Conservation (phyloP, 1,140 invertebrate species). For the Anastatus disparis region DNA sequence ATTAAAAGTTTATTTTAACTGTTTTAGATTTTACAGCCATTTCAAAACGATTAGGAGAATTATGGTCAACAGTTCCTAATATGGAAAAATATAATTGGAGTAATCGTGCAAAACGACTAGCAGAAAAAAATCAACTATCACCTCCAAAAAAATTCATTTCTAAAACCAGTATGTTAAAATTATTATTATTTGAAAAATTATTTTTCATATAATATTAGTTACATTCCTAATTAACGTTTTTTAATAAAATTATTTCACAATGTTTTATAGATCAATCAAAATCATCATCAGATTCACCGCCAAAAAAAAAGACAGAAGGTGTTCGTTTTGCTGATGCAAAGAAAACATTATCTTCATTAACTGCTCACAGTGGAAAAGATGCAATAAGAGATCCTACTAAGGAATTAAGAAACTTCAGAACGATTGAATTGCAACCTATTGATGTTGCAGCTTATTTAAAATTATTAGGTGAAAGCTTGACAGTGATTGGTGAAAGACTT, state of each 20-base stretch:
- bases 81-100: conserved; percentile 77
- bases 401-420: conserved; percentile 70
- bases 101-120: conserved; percentile 77
- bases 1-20: not conserved
- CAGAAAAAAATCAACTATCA: conserved; percentile 65
- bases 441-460: conserved; percentile 94
- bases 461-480: conserved; percentile 91
- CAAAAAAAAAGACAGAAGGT: conserved; percentile 22
- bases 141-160: conserved; percentile 30
- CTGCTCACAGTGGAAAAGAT: conserved; percentile 52
- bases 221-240: not conserved
- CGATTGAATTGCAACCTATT: conserved; percentile 82
- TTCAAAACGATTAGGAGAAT: conserved; percentile 82
- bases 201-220: not conserved
- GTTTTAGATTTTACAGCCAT: conserved; percentile 81
- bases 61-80: conserved; percentile 82
- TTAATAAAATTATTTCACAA: not conserved
- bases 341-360: not conserved
- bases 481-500: conserved; percentile 90
- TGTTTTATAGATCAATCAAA: conserved; percentile 28
- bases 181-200: not conserved
- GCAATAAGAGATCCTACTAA: conserved; percentile 56
- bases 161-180: conserved; percentile 25
- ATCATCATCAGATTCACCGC: conserved; percentile 3
- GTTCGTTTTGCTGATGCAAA: not conserved